phyloP scores from a whole-genome alignment of 2,888 invertebrate genomes.

The Eledona agricola region DNA sequence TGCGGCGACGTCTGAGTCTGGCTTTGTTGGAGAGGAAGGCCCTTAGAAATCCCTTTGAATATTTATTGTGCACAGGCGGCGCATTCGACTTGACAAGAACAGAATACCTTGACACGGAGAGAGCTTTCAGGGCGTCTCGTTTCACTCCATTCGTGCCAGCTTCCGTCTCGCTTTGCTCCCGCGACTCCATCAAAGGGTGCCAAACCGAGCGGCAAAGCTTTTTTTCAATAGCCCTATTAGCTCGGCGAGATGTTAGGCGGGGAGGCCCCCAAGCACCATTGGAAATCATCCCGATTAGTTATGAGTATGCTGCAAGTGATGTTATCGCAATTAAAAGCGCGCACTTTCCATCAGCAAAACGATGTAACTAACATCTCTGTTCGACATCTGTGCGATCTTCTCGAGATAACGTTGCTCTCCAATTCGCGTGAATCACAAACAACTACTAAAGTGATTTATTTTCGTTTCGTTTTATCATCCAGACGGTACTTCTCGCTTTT shows the following conservation, averaged over 20 bases:
- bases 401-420: no score
- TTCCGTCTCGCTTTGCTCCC: constrained; percentile 16
- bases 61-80: constrained; percentile 46
- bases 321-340: no score
- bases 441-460: no score
- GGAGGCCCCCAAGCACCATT: constrained; percentile 10
- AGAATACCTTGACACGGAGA: constrained; percentile 43
- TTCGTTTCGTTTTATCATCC: no score
- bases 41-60: constrained; percentile 45
- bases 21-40: constrained; percentile 36
- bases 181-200: constrained; percentile 27
- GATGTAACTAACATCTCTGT: no score
- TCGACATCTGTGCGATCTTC: no score
- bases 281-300: no score
- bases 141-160: constrained; percentile 11
- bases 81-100: constrained; percentile 41
- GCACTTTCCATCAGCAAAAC: no score
- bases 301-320: no score
- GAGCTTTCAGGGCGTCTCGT: constrained; percentile 17
- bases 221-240: constrained; percentile 27
- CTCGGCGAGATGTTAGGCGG: constrained; percentile 21
- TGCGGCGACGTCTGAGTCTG: constrained; percentile 39
- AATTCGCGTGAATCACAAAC: no score
- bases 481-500: no score
- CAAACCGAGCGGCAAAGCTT: constrained; percentile 30